These are phyloP conservation scores for Xenopus borealis DNA, from an alignment of 2,113 vertebrate genomes.

Conservation along the genomic window DNA sequence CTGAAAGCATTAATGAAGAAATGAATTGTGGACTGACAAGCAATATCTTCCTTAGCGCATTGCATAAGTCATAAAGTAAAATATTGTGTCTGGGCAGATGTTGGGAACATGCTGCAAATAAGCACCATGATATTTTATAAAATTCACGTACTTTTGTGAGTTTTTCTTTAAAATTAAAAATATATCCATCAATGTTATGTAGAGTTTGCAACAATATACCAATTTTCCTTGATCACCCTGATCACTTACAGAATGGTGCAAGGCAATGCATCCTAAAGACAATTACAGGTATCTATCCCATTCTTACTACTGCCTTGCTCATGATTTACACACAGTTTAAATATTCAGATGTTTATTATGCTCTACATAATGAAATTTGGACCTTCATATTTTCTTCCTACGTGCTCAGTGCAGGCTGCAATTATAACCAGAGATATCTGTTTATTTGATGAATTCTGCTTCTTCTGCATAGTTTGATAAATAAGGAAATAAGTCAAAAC, in stretches of 20 bases:
- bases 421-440: constrained; percentile 92
- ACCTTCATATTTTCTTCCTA: constrained; percentile 80
- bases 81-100: constrained; percentile 3
- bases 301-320: constrained; percentile 70
- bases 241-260: not conserved
- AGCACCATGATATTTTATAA: constrained; percentile 8
- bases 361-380: constrained; percentile 84
- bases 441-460: constrained; percentile 97
- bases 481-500: constrained; percentile 96
- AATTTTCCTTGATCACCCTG: no score
- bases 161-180: not conserved
- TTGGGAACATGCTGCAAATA: constrained; percentile 9
- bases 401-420: constrained; percentile 76
- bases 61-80: constrained; percentile 2
- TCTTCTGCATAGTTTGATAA: constrained; percentile 94
- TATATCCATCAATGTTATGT: no score
- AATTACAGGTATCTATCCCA: constrained; percentile 65
- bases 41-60: not conserved
- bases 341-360: constrained; percentile 91
- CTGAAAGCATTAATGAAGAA: constrained; percentile 21
- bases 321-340: constrained; percentile 84
- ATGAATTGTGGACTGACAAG: not conserved
- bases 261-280: constrained; percentile 57
- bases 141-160: not conserved
- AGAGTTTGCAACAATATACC: no score